phyloP scores from a whole-genome alignment of 1,140 invertebrate genomes.

The Zaprionus kolodkinae region DNA sequence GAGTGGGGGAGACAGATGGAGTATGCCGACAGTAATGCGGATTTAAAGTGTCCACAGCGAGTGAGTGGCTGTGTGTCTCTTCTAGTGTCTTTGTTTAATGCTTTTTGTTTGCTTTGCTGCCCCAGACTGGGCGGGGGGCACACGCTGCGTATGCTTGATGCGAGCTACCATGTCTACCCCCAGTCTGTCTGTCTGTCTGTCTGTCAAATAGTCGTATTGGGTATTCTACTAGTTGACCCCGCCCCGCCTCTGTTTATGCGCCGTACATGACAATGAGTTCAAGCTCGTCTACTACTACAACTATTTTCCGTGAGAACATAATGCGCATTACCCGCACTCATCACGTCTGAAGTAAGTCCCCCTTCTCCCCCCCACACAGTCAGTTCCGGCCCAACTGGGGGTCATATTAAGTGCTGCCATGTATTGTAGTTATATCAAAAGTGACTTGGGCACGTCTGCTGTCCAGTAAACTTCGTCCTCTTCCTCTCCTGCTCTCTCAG shows the following conservation, averaged over 20 bases:
- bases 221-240: constrained; percentile 31
- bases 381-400: constrained; percentile 23
- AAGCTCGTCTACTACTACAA: not conserved
- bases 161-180: not conserved
- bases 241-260: constrained; percentile 60
- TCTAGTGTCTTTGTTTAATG: constrained; percentile 53
- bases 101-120: constrained; percentile 53
- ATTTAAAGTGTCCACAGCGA: constrained; percentile 53
- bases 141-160: constrained; percentile 60
- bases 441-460: constrained; percentile 78
- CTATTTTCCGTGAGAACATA: constrained; percentile 37
- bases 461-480: constrained; percentile 18
- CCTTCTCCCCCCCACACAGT: not conserved
- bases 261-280: constrained; percentile 75
- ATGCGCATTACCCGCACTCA: constrained; percentile 67
- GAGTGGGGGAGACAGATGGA: not conserved
- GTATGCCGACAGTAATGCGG: constrained; percentile 52
- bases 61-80: not conserved
- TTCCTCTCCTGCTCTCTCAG: not conserved
- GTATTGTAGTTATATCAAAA: constrained; percentile 75
- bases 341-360: constrained; percentile 55
- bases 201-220: constrained; percentile 55
- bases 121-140: constrained; percentile 12
- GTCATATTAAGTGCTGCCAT: constrained; percentile 71
- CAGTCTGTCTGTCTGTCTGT: not conserved